Evolutionary conservation across 1,140 invertebrate species (phyloP), one percentile per base, ranked within the genome.

Genomic region (Eriosoma lanigerum): DNA sequence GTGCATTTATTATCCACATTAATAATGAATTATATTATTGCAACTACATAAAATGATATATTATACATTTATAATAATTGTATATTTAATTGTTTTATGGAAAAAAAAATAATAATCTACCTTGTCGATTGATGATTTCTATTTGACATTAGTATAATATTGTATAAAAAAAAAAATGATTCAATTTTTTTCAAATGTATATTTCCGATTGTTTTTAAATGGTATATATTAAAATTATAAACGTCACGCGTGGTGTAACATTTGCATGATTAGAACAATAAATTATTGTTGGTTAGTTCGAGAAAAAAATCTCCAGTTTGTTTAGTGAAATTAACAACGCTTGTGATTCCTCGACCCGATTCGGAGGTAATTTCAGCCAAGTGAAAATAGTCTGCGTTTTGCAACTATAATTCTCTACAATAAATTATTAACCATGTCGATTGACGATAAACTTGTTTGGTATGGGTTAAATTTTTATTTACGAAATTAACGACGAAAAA

Each of bases 381-480:
- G 66, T 48, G 66, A 68, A 68, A 68, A 68, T 68, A 9, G 0
- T 24, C 38, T 38, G 8, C 6, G 38, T 68, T 68, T 68, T 48
- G 66, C 8, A 48, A 68, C 64, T 32, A 68, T 38, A 4, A 38
- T 38, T 68, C 64, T 68, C 66, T 48, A 68, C 66, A 26, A 68
- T n/a, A n/a, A n/a, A n/a, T n/a, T n/a, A n/a, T 68, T 68, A 68
- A 46, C 66, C 66, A 48, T 48, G 44, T 68, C 64, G 64, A 46
- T 46, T n/a, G n/a, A n/a, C n/a, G n/a, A n/a, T n/a, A n/a, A 24
- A 10, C 64, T 68, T n/a, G 21, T 19, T 46, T 12, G 38, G n/a
- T 24, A 24, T 46, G 3, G 12, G 38, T 68, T 38, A 38, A 4
- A 38, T 8, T 38, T 38, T 38, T 38, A 38, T 38, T 24, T 46